These are phyloP conservation scores for Drosophila parvula DNA, from an alignment of 1,140 invertebrate genomes.

Conservation along the genomic window DNA sequence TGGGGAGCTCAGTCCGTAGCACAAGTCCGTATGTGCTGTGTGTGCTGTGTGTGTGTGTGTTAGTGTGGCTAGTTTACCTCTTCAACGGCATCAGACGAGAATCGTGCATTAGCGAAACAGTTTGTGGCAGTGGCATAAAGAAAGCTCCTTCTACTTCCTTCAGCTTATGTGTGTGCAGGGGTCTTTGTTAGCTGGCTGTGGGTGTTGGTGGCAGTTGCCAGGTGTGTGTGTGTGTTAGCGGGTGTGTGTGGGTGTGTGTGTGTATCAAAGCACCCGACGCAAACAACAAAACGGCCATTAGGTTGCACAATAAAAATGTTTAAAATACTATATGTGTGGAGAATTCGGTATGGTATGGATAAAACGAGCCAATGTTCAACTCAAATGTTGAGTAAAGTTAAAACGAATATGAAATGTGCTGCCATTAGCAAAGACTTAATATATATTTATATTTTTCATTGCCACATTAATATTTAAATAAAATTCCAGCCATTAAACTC, in stretches of 20 bases:
- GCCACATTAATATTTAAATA: not conserved
- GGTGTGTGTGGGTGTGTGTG: constrained; percentile 1
- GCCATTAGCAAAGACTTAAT: not conserved
- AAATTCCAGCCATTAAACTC: not conserved
- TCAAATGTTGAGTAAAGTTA: not conserved
- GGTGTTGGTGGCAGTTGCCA: not conserved
- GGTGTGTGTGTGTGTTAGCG: constrained; percentile 7
- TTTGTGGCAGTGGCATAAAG: constrained; percentile 70
- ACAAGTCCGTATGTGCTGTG: not conserved
- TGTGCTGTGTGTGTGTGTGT: constrained; percentile 17
- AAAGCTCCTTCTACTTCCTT: constrained; percentile 23
- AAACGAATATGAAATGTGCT: constrained; percentile 24
- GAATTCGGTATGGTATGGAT: constrained; percentile 41
- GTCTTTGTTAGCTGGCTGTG: constrained; percentile 8
- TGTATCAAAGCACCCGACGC: constrained; percentile 43
- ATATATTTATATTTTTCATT: no score
- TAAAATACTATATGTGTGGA: constrained; percentile 65
- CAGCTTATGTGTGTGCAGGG: not conserved
- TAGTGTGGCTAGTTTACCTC: constrained; percentile 74
- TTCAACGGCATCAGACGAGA: constrained; percentile 62
- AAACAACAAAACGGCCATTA: constrained; percentile 75
- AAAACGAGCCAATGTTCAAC: constrained; percentile 42
- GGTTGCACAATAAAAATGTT: constrained; percentile 77
- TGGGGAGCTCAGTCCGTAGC: constrained; percentile 57
- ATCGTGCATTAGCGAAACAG: constrained; percentile 75